Conservation (phyloP, 64 coral and sea anemone genomes). For the Actinia equina region DNA sequence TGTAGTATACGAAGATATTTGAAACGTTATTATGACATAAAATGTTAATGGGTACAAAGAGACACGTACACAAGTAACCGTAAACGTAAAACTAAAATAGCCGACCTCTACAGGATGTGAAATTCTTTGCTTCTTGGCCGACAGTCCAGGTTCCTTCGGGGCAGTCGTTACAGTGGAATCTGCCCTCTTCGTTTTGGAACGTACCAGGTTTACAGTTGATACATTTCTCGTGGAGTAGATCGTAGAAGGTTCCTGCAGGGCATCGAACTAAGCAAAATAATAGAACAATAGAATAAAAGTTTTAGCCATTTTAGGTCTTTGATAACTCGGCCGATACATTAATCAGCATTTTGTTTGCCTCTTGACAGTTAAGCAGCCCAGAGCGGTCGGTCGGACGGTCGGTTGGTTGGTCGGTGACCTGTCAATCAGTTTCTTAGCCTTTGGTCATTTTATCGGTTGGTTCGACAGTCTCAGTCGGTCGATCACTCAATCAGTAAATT, state of each 20-base stretch:
- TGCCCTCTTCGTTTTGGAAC: slow-evolving; percentile 68
- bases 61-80: neutral
- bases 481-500: neutral
- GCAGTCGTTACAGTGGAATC: slow-evolving; percentile 73
- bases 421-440: neutral
- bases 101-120: slow-evolving; percentile 86
- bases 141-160: slow-evolving; percentile 78
- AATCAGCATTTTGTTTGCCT: too few species aligned
- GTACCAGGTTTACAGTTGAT: slow-evolving; percentile 69
- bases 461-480: neutral
- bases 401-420: neutral
- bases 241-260: slow-evolving; percentile 81
- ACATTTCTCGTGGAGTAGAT: slow-evolving; percentile 67
- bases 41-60: too few species aligned
- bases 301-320: too few species aligned
- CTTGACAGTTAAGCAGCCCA: too few species aligned
- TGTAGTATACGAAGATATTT: too few species aligned
- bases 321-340: too few species aligned
- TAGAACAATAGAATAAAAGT: neutral
- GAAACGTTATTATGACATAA: too few species aligned
- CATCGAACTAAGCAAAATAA: slow-evolving; percentile 61
- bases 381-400: too few species aligned
- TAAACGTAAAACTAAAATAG: neutral
- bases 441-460: neutral
- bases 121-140: slow-evolving; percentile 88